A percentile compares a stretch with the other conserved stretches of the same genome.
These are phyloP conservation scores for Manis pentadactyla DNA, from an alignment of 2,797 vertebrate genomes.

Conservation along the genomic window DNA sequence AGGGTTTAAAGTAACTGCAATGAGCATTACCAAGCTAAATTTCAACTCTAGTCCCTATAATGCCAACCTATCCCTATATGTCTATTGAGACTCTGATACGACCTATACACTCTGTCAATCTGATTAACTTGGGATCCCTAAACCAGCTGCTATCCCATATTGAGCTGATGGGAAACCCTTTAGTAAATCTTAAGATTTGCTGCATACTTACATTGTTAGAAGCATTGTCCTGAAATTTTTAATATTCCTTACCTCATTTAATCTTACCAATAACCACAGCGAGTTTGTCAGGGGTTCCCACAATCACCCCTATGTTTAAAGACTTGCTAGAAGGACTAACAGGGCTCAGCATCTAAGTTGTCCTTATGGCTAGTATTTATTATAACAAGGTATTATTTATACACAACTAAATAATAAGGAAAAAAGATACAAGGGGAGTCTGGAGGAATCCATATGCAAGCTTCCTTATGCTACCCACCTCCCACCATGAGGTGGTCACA, in stretches of 20 bases:
- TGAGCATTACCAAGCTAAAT: background rate
- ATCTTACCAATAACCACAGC: background rate
- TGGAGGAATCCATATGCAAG: background rate
- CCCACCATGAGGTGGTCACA: background rate
- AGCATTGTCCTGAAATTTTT: background rate
- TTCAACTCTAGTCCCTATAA: background rate
- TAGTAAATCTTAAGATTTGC: background rate
- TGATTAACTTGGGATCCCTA: background rate
- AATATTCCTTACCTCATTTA: background rate
- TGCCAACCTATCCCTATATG: background rate
- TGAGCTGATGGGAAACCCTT: rapidly evolving
- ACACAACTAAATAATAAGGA: background rate
- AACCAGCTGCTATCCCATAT: rapidly evolving
- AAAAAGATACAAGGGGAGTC: background rate
- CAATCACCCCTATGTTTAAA: background rate
- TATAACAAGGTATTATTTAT: background rate
- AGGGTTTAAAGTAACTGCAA: background rate
- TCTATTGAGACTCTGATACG: background rate
- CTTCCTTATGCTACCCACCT: background rate
- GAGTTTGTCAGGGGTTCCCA: background rate
- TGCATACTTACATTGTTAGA: background rate
- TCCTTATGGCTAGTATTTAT: background rate
- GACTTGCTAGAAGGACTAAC: background rate
- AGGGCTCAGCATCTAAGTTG: background rate
- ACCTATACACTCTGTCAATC: background rate